Evolutionary conservation across 2,888 invertebrate species (phyloP).

Genomic region (Nomada fabriciana): DNA sequence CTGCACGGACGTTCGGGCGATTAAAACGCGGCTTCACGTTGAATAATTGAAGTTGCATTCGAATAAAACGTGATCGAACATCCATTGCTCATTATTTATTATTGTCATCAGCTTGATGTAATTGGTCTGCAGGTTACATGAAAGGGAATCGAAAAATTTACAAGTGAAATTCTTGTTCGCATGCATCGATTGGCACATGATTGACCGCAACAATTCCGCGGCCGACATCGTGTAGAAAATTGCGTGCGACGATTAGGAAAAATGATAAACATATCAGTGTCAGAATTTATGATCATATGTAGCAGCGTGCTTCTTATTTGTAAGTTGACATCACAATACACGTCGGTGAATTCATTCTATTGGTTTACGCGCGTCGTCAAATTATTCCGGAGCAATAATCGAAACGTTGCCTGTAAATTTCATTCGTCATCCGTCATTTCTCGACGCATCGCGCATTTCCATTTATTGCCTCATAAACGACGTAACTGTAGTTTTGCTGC

Average conservation of each 20-base stretch:
- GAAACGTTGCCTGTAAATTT: not conserved
- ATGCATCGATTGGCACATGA: not conserved
- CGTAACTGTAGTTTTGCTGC: slow-evolving; percentile 69
- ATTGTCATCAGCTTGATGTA: not conserved
- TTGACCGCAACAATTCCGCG: not conserved
- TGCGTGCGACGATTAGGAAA: slow-evolving; percentile 24
- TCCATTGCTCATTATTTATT: not conserved
- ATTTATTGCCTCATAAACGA: not conserved
- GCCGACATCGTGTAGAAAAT: not conserved
- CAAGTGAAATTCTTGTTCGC: slow-evolving; percentile 27
- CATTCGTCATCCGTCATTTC: not conserved
- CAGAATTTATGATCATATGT: slow-evolving; percentile 75
- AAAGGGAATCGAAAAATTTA: slow-evolving; percentile 50
- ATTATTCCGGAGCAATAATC: not conserved
- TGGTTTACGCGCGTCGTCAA: not conserved
- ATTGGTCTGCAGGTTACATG: slow-evolving; percentile 1
- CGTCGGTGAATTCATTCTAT: not conserved
- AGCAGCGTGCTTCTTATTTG: slow-evolving; percentile 76
- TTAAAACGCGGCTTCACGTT: not conserved
- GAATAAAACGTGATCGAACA: not conserved
- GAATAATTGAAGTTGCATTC: slow-evolving; percentile 35
- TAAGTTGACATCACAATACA: slow-evolving; percentile 53
- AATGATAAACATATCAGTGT: slow-evolving; percentile 73
- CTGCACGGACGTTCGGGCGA: slow-evolving; percentile 1
- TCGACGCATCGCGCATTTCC: too few relatives aligned